phyloP scores from a whole-genome alignment of 1,140 invertebrate species.

The Scylla paramamosain region DNA sequence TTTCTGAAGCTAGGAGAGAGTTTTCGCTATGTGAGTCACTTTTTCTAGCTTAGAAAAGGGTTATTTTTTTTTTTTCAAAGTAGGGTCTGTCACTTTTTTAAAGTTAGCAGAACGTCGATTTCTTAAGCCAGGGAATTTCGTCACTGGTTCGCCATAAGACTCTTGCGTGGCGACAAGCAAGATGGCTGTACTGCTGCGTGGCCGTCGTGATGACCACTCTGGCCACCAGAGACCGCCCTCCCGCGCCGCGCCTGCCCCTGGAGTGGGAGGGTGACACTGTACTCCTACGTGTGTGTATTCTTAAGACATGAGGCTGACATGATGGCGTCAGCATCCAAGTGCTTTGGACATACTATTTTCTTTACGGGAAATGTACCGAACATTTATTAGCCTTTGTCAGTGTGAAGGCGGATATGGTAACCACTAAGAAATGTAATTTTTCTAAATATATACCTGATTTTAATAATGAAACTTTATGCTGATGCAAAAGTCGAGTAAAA shows the following conservation, averaged over 20 bases:
- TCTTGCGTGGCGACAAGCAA: too few species aligned
- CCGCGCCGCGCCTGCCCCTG: background rate
- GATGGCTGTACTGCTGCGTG: too few species aligned
- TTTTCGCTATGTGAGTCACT: too few species aligned
- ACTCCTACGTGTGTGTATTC: background rate
- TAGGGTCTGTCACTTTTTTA: too few species aligned
- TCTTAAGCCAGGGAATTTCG: too few species aligned
- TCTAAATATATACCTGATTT: background rate
- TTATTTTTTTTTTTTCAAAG: too few species aligned
- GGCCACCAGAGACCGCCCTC: background rate
- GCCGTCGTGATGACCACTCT: background rate
- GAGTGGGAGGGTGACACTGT: background rate
- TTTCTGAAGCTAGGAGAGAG: too few species aligned
- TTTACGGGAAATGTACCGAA: background rate
- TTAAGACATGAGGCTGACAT: constrained; percentile 1
- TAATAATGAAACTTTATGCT: too few species aligned
- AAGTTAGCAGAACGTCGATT: too few species aligned
- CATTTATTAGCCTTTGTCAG: background rate
- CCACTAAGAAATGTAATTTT: background rate
- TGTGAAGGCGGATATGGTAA: background rate
- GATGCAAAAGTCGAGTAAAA: background rate
- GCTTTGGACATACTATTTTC: constrained; percentile 22
- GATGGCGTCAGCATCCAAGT: background rate
- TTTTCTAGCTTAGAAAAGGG: too few species aligned
- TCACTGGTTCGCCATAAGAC: too few species aligned